These are phyloP conservation scores for Eumeta japonica DNA, from an alignment of 1,140 invertebrate species.

Conservation along the genomic window DNA sequence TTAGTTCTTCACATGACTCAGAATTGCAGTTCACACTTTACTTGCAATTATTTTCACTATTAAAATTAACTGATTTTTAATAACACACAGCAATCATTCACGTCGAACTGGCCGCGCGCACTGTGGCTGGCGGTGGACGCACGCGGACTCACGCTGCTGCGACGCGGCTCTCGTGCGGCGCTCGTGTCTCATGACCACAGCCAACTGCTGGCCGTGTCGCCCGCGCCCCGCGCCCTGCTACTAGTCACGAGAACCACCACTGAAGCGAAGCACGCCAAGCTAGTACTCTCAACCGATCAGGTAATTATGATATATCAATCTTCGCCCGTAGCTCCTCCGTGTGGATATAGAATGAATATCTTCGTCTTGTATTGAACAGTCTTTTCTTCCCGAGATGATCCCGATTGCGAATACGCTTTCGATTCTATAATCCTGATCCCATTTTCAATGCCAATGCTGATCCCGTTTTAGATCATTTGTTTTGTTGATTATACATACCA, in stretches of 20 bases:
- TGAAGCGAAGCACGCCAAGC: constrained; percentile 83
- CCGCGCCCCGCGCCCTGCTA: constrained; percentile 85
- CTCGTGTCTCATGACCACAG: constrained; percentile 87
- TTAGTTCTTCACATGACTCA: too few species aligned
- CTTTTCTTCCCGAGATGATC: too few species aligned
- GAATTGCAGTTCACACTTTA: too few species aligned
- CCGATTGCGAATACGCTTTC: too few species aligned
- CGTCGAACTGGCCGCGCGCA: constrained; percentile 88
- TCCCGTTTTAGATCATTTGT: too few species aligned
- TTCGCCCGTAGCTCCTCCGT: constrained; percentile 22
- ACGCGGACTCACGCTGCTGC: constrained; percentile 86
- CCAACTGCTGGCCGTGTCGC: constrained; percentile 83
- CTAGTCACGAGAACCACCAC: constrained; percentile 85
- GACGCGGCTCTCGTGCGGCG: constrained; percentile 82
- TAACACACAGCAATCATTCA: constrained; percentile 95
- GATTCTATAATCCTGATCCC: too few species aligned
- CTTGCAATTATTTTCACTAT: too few species aligned
- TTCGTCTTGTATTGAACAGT: too few species aligned
- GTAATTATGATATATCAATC: constrained; percentile 44
- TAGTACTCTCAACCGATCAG: constrained; percentile 84
- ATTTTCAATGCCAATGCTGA: too few species aligned
- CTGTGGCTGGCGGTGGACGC: constrained; percentile 93
- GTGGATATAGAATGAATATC: too few species aligned
- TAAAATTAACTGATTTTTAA: too few species aligned
- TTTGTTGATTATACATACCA: too few species aligned